phyloP scores from a whole-genome alignment of 1,140 invertebrate genomes.

The Rhagoletis pomonella region DNA sequence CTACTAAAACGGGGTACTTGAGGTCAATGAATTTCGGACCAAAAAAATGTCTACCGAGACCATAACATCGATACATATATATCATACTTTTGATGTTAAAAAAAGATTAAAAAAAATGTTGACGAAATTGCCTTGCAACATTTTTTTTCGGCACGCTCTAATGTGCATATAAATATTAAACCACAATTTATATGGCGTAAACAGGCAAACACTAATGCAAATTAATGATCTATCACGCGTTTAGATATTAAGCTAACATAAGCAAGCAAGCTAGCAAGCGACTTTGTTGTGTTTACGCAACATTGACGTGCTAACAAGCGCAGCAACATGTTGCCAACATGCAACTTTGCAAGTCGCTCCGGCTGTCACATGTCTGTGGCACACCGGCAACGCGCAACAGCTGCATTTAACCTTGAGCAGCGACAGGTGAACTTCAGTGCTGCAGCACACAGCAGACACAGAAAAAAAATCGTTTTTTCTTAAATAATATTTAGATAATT shows the following conservation, averaged over 20 bases:
- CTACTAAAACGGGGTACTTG: too few relatives aligned
- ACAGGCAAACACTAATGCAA: neutral
- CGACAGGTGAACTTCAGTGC: slow-evolving; percentile 25
- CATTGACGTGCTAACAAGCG: slow-evolving; percentile 44
- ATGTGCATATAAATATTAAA: too few relatives aligned
- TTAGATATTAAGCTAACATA: neutral
- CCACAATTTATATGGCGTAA: too few relatives aligned
- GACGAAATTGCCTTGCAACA: too few relatives aligned
- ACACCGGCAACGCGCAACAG: neutral
- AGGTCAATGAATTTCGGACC: too few relatives aligned
- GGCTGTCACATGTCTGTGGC: neutral
- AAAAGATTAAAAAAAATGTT: too few relatives aligned
- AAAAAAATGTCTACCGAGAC: too few relatives aligned
- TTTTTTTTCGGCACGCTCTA: too few relatives aligned
- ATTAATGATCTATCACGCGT: slow-evolving; percentile 18
- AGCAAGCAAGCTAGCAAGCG: neutral
- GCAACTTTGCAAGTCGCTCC: neutral
- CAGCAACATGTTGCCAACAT: slow-evolving; percentile 39
- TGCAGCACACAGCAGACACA: neutral
- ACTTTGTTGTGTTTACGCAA: slow-evolving; percentile 40
- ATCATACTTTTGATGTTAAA: too few relatives aligned
- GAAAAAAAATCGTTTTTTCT: neutral
- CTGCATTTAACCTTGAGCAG: slow-evolving; percentile 37
- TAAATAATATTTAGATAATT: neutral
- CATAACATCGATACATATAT: too few relatives aligned